Conservation (phyloP, 1,140 invertebrate species). For the Megalopta genalis region DNA sequence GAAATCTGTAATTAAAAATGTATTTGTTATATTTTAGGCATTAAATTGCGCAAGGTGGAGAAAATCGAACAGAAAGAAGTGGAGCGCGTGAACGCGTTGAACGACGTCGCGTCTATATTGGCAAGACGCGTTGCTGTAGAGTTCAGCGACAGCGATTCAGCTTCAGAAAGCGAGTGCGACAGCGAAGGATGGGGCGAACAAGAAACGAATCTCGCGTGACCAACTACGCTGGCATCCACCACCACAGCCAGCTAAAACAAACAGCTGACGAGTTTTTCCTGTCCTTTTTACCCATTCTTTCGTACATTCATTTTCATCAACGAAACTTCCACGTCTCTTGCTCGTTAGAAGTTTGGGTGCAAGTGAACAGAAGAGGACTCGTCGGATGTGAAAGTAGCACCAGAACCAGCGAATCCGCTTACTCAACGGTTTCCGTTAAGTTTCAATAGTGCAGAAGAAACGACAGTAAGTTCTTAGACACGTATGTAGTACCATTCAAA, state of each 20-base stretch:
- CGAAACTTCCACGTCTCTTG: background rate
- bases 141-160: slow-evolving; percentile 95
- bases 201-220: slow-evolving; percentile 82
- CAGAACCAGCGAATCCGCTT: background rate
- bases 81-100: slow-evolving; percentile 87
- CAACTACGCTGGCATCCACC: slow-evolving; percentile 67
- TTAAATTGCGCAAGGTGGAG: slow-evolving; percentile 95
- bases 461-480: background rate
- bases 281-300: slow-evolving; percentile 4
- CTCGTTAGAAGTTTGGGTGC: background rate
- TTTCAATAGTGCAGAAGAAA: slow-evolving; percentile 9
- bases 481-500: slow-evolving; percentile 19
- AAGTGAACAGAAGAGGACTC: background rate
- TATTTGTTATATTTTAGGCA: slow-evolving; percentile 83
- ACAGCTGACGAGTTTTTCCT: slow-evolving; percentile 29
- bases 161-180: slow-evolving; percentile 86
- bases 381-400: slow-evolving; percentile 9
- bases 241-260: slow-evolving; percentile 72
- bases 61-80: slow-evolving; percentile 91
- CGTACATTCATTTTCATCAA: slow-evolving; percentile 17
- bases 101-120: slow-evolving; percentile 97
- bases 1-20: background rate
- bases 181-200: slow-evolving; percentile 87
- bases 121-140: slow-evolving; percentile 96
- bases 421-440: slow-evolving; percentile 5